A percentile compares a stretch with the other conserved stretches of the same genome.
These are phyloP conservation scores for Drosophila anomelani DNA, from an alignment of 2,888 invertebrate species.

Conservation along the genomic window DNA sequence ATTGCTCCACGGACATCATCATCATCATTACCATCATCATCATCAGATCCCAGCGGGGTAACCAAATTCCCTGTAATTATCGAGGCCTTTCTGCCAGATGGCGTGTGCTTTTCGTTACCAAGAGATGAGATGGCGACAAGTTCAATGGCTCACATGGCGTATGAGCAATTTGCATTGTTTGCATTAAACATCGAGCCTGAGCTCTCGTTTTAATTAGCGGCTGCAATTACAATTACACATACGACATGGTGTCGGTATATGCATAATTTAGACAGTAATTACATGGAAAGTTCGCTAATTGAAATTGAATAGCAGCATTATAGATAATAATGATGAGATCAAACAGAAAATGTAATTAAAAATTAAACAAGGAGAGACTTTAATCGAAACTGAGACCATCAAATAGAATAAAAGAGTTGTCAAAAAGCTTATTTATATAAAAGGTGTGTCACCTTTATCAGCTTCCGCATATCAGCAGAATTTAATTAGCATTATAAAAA, in stretches of 20 bases:
- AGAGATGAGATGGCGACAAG: slow-evolving; percentile 58
- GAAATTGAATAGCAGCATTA: slow-evolving; percentile 7
- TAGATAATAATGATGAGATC: background rate
- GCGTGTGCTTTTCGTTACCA: slow-evolving; percentile 30
- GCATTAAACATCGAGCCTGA: slow-evolving; percentile 42
- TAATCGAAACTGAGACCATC: background rate
- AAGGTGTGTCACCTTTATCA: background rate
- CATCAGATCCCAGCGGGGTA: background rate
- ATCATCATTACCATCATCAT: slow-evolving; percentile 10
- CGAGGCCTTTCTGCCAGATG: slow-evolving; percentile 34
- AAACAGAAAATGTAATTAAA: background rate
- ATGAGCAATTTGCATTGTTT: slow-evolving; percentile 69
- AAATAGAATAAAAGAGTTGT: background rate
- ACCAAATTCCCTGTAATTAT: slow-evolving; percentile 27
- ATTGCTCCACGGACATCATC: slow-evolving; percentile 16
- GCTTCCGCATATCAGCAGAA: slow-evolving; percentile 10
- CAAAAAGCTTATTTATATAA: background rate
- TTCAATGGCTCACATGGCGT: slow-evolving; percentile 68
- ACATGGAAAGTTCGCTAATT: slow-evolving; percentile 34
- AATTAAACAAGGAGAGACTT: too few species aligned
- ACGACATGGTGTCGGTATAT: slow-evolving; percentile 50
- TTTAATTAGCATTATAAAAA: background rate
- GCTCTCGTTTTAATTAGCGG: slow-evolving; percentile 53
- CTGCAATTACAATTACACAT: slow-evolving; percentile 56
- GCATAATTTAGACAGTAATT: slow-evolving; percentile 65